A percentile compares a stretch with the other conserved stretches of the same genome.
These are phyloP conservation scores for Thecocarcelia acutangulata DNA, from an alignment of 2,888 invertebrate species.

Conservation along the genomic window DNA sequence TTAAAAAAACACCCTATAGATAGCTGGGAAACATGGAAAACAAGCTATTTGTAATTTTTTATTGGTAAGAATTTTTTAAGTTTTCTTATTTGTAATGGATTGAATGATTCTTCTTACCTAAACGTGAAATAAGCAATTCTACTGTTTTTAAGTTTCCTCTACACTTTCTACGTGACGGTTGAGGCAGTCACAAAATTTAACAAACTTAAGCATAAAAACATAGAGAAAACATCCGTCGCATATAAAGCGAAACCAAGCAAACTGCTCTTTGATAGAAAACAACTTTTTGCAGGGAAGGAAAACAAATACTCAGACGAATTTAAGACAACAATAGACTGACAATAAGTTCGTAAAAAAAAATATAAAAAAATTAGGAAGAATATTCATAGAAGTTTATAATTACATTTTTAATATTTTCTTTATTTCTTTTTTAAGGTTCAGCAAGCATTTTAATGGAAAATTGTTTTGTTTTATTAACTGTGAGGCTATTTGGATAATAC, in stretches of 20 bases:
- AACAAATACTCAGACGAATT: slow-evolving; percentile 47
- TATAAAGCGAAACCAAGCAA: slow-evolving; percentile 40
- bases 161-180: not conserved
- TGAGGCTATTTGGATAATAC: slow-evolving; percentile 61
- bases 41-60: too few relatives aligned
- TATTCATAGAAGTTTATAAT: slow-evolving; percentile 18
- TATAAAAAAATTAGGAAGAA: too few relatives aligned
- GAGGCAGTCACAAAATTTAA: not conserved
- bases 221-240: slow-evolving; percentile 18
- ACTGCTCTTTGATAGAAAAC: slow-evolving; percentile 59
- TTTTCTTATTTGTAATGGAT: not conserved
- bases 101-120: too few relatives aligned
- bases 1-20: too few relatives aligned
- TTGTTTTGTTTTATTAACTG: slow-evolving; percentile 57
- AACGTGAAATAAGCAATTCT: not conserved
- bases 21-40: too few relatives aligned
- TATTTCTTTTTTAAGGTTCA: slow-evolving; percentile 25
- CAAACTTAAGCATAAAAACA: too few relatives aligned
- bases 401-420: slow-evolving; percentile 14
- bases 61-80: too few relatives aligned
- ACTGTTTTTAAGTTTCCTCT: slow-evolving; percentile 10
- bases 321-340: slow-evolving; percentile 22
- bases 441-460: slow-evolving; percentile 37
- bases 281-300: slow-evolving; percentile 63
- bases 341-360: slow-evolving; percentile 1